Evolutionary conservation across 1,140 invertebrate genomes (phyloP).

Genomic region (Anoplophora glabripennis): DNA sequence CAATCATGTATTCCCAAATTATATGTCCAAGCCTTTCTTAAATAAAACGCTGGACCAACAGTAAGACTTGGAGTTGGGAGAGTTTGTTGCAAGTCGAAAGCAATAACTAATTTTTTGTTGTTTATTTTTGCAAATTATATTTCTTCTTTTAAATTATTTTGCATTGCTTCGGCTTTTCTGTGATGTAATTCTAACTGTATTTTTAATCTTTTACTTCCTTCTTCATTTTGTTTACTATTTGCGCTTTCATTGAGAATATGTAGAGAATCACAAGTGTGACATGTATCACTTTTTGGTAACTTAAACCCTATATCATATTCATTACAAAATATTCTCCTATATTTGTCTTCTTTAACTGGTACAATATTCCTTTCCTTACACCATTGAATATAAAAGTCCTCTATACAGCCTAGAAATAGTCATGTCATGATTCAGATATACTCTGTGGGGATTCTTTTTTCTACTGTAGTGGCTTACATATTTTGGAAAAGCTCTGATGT

Average conservation of each 20-base stretch:
- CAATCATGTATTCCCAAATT: too few relatives aligned
- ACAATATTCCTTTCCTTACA: neutral
- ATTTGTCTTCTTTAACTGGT: neutral
- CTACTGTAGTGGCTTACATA: neutral
- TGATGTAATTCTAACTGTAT: conserved; percentile 2
- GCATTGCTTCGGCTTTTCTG: neutral
- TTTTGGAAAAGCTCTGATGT: too few relatives aligned
- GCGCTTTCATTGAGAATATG: neutral
- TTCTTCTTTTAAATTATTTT: conserved; percentile 2
- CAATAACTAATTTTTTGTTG: too few relatives aligned
- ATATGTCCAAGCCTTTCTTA: too few relatives aligned
- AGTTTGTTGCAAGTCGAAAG: too few relatives aligned
- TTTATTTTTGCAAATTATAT: too few relatives aligned
- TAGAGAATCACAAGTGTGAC: neutral
- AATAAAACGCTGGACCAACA: too few relatives aligned
- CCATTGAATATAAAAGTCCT: neutral
- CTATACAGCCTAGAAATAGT: neutral
- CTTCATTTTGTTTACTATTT: neutral
- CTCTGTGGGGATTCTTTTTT: neutral
- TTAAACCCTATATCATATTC: neutral
- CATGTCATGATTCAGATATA: neutral
- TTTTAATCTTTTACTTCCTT: neutral
- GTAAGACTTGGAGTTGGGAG: too few relatives aligned
- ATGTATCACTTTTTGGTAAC: neutral
- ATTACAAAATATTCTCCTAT: neutral